A percentile compares a stretch with the other conserved stretches of the same genome.
Evolutionary conservation across 2,113 vertebrate genomes (phyloP).

Genomic region (Charina bottae): DNA sequence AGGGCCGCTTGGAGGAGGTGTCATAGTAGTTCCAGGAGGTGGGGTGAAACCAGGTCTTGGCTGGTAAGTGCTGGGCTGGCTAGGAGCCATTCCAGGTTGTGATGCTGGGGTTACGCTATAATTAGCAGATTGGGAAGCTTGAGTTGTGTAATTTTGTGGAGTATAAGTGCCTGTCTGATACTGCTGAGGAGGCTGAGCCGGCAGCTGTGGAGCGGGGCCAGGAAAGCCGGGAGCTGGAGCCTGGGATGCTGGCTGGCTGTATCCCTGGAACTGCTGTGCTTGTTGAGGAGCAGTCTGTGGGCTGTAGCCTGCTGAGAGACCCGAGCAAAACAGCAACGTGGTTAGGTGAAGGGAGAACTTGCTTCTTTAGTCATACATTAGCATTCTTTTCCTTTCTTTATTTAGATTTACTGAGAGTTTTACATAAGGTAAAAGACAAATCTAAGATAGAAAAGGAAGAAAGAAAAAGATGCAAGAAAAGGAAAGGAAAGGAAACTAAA

Average conservation of each 20-base stretch:
- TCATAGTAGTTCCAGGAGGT: conserved; percentile 85
- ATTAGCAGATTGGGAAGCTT: conserved; percentile 85
- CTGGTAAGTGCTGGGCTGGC: conserved; percentile 82
- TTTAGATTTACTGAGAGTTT: neutral
- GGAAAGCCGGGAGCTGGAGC: conserved; percentile 80
- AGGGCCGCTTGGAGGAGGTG: conserved; percentile 85
- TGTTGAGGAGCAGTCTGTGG: conserved; percentile 86
- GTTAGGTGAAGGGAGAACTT: neutral
- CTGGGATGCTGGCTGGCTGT: conserved; percentile 84
- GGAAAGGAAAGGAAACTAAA: neutral
- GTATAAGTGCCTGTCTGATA: conserved; percentile 87
- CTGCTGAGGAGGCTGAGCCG: conserved; percentile 84
- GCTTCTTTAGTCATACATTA: neutral
- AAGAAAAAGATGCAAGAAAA: neutral
- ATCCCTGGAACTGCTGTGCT: conserved; percentile 92
- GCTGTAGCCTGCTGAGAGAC: conserved; percentile 84
- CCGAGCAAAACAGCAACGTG: conserved; percentile 34
- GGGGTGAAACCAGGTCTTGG: conserved; percentile 88
- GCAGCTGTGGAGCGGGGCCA: conserved; percentile 79
- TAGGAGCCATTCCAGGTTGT: conserved; percentile 78
- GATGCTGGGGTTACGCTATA: conserved; percentile 85
- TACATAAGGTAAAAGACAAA: neutral
- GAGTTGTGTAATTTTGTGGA: conserved; percentile 90
- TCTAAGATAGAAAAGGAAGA: neutral
- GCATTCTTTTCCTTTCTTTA: neutral